A percentile compares a stretch with the other conserved stretches of the same genome.
phyloP scores from a whole-genome alignment of 2,113 vertebrate genomes.

The Ploceus nigricollis region DNA sequence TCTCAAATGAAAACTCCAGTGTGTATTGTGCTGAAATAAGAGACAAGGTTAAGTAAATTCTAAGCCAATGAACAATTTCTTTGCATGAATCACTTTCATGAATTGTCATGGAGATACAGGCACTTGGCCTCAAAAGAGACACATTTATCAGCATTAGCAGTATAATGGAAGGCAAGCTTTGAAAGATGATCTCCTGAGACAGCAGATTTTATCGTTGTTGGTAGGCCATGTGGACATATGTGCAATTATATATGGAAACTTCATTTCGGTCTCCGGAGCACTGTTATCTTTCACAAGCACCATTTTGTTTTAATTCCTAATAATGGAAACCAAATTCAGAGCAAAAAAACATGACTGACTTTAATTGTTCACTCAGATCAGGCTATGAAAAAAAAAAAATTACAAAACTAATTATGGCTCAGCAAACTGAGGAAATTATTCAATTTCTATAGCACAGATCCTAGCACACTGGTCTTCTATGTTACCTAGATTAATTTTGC shows the following conservation, averaged over 20 bases:
- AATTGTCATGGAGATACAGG: conserved; percentile 39
- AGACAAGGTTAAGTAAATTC: conserved; percentile 41
- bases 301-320: neutral
- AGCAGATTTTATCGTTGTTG: neutral
- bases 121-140: neutral
- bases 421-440: neutral
- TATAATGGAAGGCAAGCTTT: conserved; percentile 27
- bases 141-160: conserved; percentile 8
- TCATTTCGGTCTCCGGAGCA: neutral
- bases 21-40: conserved; percentile 23
- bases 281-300: neutral
- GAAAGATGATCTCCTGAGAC: conserved; percentile 24
- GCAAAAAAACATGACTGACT: conserved; percentile 6
- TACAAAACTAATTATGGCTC: neutral
- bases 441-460: neutral
- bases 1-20: neutral
- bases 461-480: neutral
- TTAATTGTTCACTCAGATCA: neutral
- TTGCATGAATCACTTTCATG: conserved; percentile 42
- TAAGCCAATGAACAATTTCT: conserved; percentile 23
- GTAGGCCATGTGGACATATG: neutral
- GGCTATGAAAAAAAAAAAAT: neutral
- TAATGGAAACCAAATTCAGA: conserved; percentile 1
- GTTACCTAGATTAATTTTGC: neutral
- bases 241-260: conserved; percentile 28